Evolutionary conservation across 2,888 invertebrate species (phyloP).

Genomic region (Dyspetes luteomarginatus): DNA sequence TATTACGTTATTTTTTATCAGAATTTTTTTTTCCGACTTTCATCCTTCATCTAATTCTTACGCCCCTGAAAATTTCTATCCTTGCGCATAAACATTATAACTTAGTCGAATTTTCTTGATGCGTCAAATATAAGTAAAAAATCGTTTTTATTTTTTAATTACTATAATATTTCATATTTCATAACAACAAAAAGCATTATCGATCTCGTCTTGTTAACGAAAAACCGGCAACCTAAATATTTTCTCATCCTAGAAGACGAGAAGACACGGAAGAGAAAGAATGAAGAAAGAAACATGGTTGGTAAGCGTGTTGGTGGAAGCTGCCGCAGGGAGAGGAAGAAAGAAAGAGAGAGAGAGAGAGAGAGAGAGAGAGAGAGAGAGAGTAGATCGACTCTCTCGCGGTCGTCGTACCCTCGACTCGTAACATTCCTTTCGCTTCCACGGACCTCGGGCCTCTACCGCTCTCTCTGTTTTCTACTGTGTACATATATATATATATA

Average conservation of each 20-base stretch:
- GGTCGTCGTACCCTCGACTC: slow-evolving; percentile 69
- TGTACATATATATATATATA: slow-evolving; percentile 14
- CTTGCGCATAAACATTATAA: no score
- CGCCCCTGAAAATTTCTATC: no score
- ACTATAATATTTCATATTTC: no score
- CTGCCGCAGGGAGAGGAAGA: slow-evolving; percentile 35
- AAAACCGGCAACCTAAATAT: not conserved
- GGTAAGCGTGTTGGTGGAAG: slow-evolving; percentile 49
- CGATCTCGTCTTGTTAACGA: no score
- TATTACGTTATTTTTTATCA: no score
- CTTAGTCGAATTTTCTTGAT: no score
- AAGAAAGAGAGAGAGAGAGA: slow-evolving; percentile 47
- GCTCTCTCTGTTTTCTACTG: slow-evolving; percentile 46
- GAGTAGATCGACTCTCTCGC: slow-evolving; percentile 46
- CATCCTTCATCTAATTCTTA: no score
- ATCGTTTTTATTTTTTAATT: no score
- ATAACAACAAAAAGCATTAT: no score
- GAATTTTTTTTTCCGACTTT: no score
- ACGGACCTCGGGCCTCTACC: slow-evolving; percentile 61
- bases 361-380: slow-evolving; percentile 49
- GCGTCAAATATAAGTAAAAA: no score
- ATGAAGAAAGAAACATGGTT: not conserved
- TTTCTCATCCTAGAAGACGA: not conserved
- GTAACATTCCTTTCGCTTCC: slow-evolving; percentile 80
- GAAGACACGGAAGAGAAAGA: not conserved